Evolutionary conservation across 2,113 vertebrate species (phyloP), one percentile per base, ranked within the genome.

Genomic region (Lepisosteus osseus): DNA sequence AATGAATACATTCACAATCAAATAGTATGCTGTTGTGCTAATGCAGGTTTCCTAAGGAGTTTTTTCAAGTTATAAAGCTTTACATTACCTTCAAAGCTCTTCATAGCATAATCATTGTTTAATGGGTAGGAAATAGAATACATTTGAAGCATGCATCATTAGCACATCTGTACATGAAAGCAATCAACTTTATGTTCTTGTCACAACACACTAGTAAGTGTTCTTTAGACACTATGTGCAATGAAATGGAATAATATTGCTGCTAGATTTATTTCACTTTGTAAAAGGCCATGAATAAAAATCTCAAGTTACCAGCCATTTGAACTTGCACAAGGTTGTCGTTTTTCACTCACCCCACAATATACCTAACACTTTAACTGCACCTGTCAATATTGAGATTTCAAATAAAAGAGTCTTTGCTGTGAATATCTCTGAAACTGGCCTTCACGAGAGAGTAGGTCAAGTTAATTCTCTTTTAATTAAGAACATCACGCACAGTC

Each of bases 141-240:
- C 43, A 54, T 51, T 17, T 67, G 66, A 54, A 29, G 15, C 11
- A 67, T 54, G 51, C 65, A 67, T 54, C n/a, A 67, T 17, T 66
- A 43, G 42, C 42, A 45, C 64, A 14, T 66, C 64, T 54, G 15
- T 40, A 11, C 47, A 54, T 66, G 43, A 6, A n/a, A 51, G 66
- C 66, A 67, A 54, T 54, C 66, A 54, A 67, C 66, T 47, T 40
- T 47, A 54, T 29, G 29, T 1, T 29, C 45, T 54, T 67, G 66
- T 67, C 66, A 67, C 45, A 67, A 67, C 66, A 67, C 47, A 54
- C 6, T 54, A 17, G 29, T 54, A 66, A 45, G 47, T 67, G 54
- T 47, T 54, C 44, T 54, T 11, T 47, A 40, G 66, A 67, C n/a
- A 29, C 44, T 12, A 54, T n/a, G 29, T 54, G 29, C 47, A 51